Evolutionary conservation across 2,797 vertebrate genomes (phyloP), one percentile per base, ranked within the genome.

Genomic region (Botia almorhae): DNA sequence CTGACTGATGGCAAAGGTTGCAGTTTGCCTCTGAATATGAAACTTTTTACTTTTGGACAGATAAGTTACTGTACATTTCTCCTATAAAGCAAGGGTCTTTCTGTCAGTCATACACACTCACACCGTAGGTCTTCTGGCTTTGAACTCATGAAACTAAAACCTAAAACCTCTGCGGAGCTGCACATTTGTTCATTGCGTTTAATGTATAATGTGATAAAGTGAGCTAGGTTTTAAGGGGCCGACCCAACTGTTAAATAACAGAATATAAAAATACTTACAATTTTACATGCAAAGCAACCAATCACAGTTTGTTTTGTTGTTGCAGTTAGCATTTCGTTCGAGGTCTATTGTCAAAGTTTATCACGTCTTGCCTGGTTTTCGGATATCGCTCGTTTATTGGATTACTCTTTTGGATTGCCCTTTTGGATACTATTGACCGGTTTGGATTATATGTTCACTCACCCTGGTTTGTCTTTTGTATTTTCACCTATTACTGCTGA

Each of bases 231-330:
- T 69, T 60, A 21, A 61, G 74, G 81, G 68, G 61, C 71, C 65
- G 76, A 78, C 74, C 73, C 48, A 81, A 65, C 80, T 46, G 19
- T 26, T 88, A 69, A 89, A 86, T 88, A 87, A 87, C 85, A 86
- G 53, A 88, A 85, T 81, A 85, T 51, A 82, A 74, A 74, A 74
- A 63, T 33, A 67, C 56, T 60, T 77, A 23, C 50, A 81, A 29
- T 70, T 19, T 55, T 74, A 56, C 23, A 26, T 26, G 23, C 23
- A 26, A 26, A 26, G 23, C 23, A 26, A 26, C 23, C 23, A 26
- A 26, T 26, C 23, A 26, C 23, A 26, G 23, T 26, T 26, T 26
- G 23, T 26, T 26, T 26, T 26, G 23, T 26, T 26, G 23, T 26
- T 26, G 23, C 23, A 26, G 23, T 26, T 26, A 26, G 23, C 23